Percentiles rank a stretch among this genome's conserved stretches.
Conservation (phyloP, 2,113 vertebrate genomes). For the Clinocottus analis region DNA sequence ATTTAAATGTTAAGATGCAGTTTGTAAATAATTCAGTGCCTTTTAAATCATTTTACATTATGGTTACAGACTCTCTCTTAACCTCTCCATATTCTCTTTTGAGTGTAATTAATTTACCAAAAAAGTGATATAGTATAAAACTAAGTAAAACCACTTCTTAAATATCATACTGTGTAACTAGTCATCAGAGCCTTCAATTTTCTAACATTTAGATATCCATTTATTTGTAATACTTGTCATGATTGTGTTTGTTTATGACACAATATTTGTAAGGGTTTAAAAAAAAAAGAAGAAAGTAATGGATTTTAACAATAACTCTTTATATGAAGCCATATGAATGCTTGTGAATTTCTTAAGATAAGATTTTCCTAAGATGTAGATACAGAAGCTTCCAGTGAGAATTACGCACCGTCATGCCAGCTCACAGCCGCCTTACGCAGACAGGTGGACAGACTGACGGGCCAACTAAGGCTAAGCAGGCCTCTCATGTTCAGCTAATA, state of each 20-base stretch:
- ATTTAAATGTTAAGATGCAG: too few relatives aligned
- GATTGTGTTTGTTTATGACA: not conserved
- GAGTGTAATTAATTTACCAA: too few relatives aligned
- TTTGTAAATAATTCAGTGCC: too few relatives aligned
- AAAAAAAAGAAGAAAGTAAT: not conserved
- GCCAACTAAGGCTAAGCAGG: constrained; percentile 33
- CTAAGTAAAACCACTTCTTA: not conserved
- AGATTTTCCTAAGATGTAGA: too few relatives aligned
- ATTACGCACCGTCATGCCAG: not conserved
- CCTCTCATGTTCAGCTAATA: constrained; percentile 74
- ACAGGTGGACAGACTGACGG: constrained; percentile 26
- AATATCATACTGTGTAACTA: constrained; percentile 1
- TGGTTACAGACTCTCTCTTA: too few relatives aligned
- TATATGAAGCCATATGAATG: not conserved
- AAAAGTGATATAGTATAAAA: not conserved
- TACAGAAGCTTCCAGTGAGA: not conserved
- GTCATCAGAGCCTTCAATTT: not conserved
- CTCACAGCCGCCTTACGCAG: constrained; percentile 7
- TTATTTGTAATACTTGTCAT: not conserved
- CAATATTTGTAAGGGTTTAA: too few relatives aligned
- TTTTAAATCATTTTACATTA: too few relatives aligned
- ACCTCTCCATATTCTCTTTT: too few relatives aligned
- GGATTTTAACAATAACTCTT: not conserved
- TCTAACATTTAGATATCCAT: not conserved
- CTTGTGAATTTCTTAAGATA: not conserved